Percentiles rank a stretch among this genome's conserved stretches.
These are phyloP conservation scores for Numida meleagris DNA, from an alignment of 2,113 vertebrate genomes.

Conservation along the genomic window DNA sequence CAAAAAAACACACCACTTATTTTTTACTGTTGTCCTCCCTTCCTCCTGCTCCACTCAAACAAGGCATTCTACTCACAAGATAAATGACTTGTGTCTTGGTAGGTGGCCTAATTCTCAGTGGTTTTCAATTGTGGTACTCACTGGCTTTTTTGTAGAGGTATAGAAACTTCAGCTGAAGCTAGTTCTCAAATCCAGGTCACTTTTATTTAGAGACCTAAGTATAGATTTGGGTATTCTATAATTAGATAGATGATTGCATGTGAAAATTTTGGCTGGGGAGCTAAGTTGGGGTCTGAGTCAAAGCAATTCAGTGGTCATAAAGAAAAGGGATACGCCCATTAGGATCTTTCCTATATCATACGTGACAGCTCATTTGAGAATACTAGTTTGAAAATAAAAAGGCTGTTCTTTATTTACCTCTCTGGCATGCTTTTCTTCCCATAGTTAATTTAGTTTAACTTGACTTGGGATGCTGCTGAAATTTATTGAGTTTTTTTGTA, in stretches of 20 bases:
- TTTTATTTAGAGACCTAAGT: constrained; percentile 13
- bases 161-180: not conserved
- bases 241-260: not conserved
- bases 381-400: not conserved
- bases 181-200: constrained; percentile 21
- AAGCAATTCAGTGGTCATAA: not conserved
- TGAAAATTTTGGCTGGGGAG: not conserved
- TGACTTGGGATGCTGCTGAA: not conserved
- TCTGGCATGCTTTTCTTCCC: not conserved
- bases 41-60: not conserved
- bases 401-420: not conserved
- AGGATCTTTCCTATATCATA: not conserved
- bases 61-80: not conserved
- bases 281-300: not conserved
- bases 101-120: not conserved
- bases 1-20: not conserved
- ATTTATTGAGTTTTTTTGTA: not conserved
- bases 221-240: not conserved
- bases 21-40: not conserved
- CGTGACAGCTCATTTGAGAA: not conserved
- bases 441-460: not conserved
- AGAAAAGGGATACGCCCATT: not conserved
- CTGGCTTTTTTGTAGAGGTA: not conserved
- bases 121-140: not conserved
- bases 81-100: not conserved